Evolutionary conservation across 2,797 vertebrate genomes (phyloP).

Genomic region (Mico argentatus): DNA sequence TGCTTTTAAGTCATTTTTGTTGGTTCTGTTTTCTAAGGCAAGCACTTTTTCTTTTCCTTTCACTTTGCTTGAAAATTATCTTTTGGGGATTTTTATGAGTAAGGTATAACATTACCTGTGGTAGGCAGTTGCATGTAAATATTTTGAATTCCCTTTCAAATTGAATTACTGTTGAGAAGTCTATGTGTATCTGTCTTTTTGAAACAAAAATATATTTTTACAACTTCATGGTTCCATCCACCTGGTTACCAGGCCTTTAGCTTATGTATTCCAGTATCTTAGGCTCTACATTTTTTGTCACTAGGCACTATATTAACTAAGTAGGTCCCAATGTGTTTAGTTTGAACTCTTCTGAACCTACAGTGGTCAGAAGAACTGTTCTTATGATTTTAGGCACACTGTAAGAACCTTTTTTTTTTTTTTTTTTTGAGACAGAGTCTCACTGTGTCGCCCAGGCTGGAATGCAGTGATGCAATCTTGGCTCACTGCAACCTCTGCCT

Average conservation of each 20-base stretch:
- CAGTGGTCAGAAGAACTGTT: not conserved
- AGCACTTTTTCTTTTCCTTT: not conserved
- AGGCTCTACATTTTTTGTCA: not conserved
- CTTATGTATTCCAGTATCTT: not conserved
- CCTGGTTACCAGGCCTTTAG: not conserved
- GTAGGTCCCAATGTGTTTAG: not conserved
- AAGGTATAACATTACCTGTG: not conserved
- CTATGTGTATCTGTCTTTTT: not conserved
- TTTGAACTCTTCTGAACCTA: not conserved
- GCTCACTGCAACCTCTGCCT: not conserved
- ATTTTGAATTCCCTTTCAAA: not conserved
- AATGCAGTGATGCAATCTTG: not conserved
- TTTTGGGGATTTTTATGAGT: not conserved
- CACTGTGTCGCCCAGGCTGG: not conserved
- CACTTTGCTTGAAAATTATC: not conserved
- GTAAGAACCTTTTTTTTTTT: not conserved
- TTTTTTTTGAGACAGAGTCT: not conserved
- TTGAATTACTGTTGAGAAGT: not conserved
- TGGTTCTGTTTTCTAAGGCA: not conserved
- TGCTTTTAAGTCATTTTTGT: constrained; percentile 35
- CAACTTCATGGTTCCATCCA: not conserved
- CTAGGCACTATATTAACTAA: not conserved
- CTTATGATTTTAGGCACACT: not conserved
- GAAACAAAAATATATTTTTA: not conserved
- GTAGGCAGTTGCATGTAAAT: not conserved